Percentiles rank a stretch among this genome's conserved stretches.
phyloP scores from a whole-genome alignment of 2,888 invertebrate species.

The Strigamia maritima region DNA sequence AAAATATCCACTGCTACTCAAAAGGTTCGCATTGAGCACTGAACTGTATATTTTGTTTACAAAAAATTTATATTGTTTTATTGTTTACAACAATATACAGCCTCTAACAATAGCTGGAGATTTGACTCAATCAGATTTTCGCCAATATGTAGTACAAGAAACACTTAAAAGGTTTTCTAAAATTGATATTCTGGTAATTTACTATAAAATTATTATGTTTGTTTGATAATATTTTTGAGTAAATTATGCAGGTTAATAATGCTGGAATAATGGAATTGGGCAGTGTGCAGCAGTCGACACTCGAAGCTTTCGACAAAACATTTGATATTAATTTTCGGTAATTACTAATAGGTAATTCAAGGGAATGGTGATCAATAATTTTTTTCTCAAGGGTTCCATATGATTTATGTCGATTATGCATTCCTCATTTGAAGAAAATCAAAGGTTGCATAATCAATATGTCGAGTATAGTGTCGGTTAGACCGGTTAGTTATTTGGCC shows the following conservation, averaged over 20 bases:
- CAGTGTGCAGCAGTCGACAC: not conserved
- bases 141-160: not conserved
- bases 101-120: slow-evolving; percentile 7
- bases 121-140: not conserved
- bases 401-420: slow-evolving; percentile 26
- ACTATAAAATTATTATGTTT: not conserved
- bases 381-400: slow-evolving; percentile 15
- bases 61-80: not conserved
- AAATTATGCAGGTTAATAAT: slow-evolving; percentile 32
- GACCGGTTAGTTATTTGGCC: slow-evolving; percentile 16
- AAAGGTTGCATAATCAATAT: slow-evolving; percentile 37
- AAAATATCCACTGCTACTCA: not conserved
- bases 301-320: slow-evolving; percentile 13
- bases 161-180: not conserved
- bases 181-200: slow-evolving; percentile 33
- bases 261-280: slow-evolving; percentile 25
- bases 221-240: not conserved
- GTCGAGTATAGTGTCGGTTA: not conserved
- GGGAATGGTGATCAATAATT: not conserved
- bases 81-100: not conserved
- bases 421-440: not conserved
- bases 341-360: not conserved
- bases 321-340: slow-evolving; percentile 35
- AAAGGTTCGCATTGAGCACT: too few species aligned
- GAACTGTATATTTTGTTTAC: too few species aligned